phyloP scores from a whole-genome alignment of 2,113 vertebrate genomes.

The Chiloscyllium plagiosum region DNA sequence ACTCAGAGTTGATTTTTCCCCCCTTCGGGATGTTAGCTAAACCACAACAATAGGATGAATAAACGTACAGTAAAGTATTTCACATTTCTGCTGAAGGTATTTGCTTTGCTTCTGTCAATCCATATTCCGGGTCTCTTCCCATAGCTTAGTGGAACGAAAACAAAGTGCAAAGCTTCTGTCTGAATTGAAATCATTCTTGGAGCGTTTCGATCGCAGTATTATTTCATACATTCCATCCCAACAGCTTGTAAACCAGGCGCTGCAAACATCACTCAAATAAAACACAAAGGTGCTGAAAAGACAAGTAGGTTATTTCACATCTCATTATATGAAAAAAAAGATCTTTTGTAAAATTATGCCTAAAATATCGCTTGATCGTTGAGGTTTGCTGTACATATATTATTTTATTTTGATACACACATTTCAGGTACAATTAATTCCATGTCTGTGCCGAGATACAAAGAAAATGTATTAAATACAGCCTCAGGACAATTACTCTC shows the following conservation, averaged over 20 bases:
- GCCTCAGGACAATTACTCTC: neutral
- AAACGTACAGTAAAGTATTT: neutral
- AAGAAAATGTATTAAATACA: constrained; percentile 36
- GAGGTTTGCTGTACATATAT: constrained; percentile 34
- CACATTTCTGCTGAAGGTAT: neutral
- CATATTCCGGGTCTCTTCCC: neutral
- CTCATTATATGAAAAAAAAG: neutral
- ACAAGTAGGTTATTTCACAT: neutral
- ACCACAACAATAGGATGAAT: neutral
- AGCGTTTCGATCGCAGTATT: neutral
- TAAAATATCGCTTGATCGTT: constrained; percentile 18
- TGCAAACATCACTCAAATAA: neutral
- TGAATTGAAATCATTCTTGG: neutral
- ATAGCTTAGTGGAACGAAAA: neutral
- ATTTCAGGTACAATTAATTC: constrained; percentile 36
- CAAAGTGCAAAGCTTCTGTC: neutral
- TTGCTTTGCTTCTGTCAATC: neutral
- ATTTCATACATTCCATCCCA: neutral
- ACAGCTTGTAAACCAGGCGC: neutral
- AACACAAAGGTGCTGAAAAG: neutral
- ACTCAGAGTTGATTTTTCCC: neutral
- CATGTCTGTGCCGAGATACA: constrained; percentile 25
- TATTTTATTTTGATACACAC: constrained; percentile 34
- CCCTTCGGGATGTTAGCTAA: neutral
- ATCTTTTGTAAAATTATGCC: neutral